A percentile compares a stretch with the other conserved stretches of the same genome.
Evolutionary conservation across 2,888 invertebrate genomes (phyloP).

Genomic region (Halictus ligatus): DNA sequence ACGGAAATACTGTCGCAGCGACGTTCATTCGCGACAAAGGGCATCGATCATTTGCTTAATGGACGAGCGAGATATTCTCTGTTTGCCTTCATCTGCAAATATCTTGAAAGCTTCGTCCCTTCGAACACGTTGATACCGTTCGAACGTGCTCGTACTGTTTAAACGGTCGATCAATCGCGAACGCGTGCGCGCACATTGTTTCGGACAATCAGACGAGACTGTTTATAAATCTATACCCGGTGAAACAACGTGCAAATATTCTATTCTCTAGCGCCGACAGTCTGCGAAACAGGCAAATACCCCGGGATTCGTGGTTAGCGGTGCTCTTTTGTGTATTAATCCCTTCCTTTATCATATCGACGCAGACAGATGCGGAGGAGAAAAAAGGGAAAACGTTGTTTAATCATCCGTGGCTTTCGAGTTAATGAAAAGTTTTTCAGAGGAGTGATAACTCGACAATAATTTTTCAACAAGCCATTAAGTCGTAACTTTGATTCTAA

Average conservation of each 20-base stretch:
- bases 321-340: neutral
- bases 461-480: no score
- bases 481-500: neutral
- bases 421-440: neutral
- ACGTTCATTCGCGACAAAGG: slow-evolving; percentile 32
- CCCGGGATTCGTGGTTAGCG: neutral
- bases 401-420: neutral
- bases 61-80: slow-evolving; percentile 34
- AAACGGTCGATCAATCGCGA: slow-evolving; percentile 35
- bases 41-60: slow-evolving; percentile 46
- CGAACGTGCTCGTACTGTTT: slow-evolving; percentile 24
- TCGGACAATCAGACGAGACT: slow-evolving; percentile 19
- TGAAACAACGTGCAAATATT: neutral
- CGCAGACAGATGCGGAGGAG: neutral
- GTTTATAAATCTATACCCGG: slow-evolving; percentile 28
- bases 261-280: neutral
- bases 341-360: neutral
- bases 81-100: slow-evolving; percentile 36
- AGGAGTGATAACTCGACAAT: neutral
- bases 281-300: neutral
- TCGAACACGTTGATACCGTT: slow-evolving; percentile 23
- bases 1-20: slow-evolving; percentile 18
- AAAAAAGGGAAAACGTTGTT: neutral
- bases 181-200: slow-evolving; percentile 27
- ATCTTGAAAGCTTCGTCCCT: slow-evolving; percentile 40